phyloP scores from a whole-genome alignment of 2,888 invertebrate genomes.

The Carcina quercana region DNA sequence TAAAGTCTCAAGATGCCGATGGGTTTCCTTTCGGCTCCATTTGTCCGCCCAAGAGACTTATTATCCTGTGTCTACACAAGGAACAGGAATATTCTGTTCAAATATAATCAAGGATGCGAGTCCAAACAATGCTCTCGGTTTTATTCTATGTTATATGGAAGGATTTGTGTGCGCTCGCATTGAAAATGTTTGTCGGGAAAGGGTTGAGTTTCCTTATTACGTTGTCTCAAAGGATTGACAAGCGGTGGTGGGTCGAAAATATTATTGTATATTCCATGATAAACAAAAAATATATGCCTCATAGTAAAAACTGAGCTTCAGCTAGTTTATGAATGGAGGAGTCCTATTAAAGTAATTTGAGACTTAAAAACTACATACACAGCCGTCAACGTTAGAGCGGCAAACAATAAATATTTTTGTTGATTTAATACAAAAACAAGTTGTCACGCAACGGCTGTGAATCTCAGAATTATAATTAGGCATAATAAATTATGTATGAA shows the following conservation, averaged over 20 bases:
- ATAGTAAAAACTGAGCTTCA: no score
- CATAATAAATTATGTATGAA: no score
- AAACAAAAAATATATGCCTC: no score
- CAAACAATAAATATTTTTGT: no score
- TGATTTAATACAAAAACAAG: no score
- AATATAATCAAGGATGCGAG: constrained; percentile 68
- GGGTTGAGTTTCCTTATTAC: constrained; percentile 26
- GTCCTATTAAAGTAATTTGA: no score
- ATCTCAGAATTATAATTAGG: no score
- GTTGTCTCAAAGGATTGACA: no score
- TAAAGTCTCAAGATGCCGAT: constrained; percentile 49
- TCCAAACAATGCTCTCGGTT: constrained; percentile 65
- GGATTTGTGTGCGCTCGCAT: constrained; percentile 33
- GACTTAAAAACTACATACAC: no score
- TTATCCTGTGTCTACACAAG: constrained; percentile 64
- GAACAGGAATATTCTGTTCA: constrained; percentile 63
- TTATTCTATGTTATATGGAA: constrained; percentile 53
- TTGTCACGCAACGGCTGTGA: no score
- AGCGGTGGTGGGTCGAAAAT: background rate
- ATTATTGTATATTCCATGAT: background rate
- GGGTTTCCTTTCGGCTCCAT: constrained; percentile 66
- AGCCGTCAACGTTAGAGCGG: no score
- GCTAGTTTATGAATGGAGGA: no score
- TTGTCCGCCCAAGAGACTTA: constrained; percentile 67
- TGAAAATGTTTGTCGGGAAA: constrained; percentile 35